Evolutionary conservation across 64 coral and sea anemone genomes (phyloP).

Genomic region (Montipora efflorescens): DNA sequence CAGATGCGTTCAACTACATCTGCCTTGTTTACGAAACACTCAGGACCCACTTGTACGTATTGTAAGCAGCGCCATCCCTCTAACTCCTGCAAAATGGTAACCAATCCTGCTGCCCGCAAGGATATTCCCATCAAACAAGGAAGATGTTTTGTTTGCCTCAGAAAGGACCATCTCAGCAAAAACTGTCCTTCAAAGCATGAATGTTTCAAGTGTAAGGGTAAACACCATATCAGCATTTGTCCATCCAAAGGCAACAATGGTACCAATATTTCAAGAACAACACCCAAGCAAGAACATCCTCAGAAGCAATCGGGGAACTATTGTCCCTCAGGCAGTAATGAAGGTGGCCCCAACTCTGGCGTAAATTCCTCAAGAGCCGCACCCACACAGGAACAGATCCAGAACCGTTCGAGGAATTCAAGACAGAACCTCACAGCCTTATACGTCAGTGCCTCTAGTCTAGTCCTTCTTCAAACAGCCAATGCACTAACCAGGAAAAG

Average conservation of each 20-base stretch:
- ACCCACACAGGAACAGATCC: background rate
- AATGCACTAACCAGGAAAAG: constrained; percentile 33
- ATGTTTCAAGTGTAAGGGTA: constrained; percentile 42
- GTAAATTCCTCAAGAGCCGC: background rate
- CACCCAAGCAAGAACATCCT: background rate
- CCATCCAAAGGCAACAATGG: background rate
- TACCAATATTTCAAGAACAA: background rate
- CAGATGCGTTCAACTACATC: too few relatives aligned
- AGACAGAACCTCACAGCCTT: background rate
- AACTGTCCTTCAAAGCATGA: constrained; percentile 48
- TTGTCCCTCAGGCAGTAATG: background rate
- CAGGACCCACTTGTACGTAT: too few relatives aligned
- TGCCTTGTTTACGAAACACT: too few relatives aligned
- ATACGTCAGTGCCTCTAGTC: constrained; percentile 20
- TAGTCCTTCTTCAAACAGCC: constrained; percentile 75
- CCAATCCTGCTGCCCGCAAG: too few relatives aligned
- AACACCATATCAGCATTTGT: constrained; percentile 59
- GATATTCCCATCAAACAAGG: too few relatives aligned
- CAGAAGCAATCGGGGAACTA: background rate
- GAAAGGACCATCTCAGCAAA: constrained; percentile 24
- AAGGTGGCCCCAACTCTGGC: background rate
- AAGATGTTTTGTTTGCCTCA: constrained; percentile 62
- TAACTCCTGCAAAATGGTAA: too few relatives aligned
- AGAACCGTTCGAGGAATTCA: background rate
- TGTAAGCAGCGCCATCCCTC: too few relatives aligned